Evolutionary conservation across 2,888 invertebrate species (phyloP).

Genomic region (Choreutis nemorana): DNA sequence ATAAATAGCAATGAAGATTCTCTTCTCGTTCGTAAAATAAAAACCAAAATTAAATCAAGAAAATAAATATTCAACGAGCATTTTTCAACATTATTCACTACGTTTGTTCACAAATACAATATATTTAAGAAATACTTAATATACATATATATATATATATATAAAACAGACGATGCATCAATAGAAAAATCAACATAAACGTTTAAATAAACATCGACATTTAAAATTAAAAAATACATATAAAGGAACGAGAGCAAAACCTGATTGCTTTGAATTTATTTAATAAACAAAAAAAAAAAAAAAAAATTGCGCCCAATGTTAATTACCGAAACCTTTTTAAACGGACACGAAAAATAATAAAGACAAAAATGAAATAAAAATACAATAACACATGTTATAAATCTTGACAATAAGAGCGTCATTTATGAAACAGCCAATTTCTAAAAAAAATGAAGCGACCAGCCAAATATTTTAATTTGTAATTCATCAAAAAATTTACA

Average conservation of each 20-base stretch:
- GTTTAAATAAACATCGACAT: slow-evolving; percentile 1
- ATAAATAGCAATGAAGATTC: slow-evolving; percentile 14
- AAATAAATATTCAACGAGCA: background rate
- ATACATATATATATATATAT: slow-evolving; percentile 7
- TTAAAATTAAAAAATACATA: background rate
- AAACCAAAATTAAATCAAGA: slow-evolving; percentile 6
- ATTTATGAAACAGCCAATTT: slow-evolving; percentile 46
- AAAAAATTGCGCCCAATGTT: slow-evolving; percentile 15
- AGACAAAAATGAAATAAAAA: slow-evolving; percentile 10
- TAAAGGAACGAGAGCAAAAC: slow-evolving; percentile 29
- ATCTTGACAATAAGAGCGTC: slow-evolving; percentile 35
- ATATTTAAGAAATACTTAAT: slow-evolving; percentile 4
- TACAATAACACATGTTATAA: slow-evolving; percentile 16
- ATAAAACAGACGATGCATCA: slow-evolving; percentile 11
- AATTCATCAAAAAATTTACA: slow-evolving; percentile 27
- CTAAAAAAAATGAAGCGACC: slow-evolving; percentile 51
- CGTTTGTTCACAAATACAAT: background rate
- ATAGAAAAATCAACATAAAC: background rate
- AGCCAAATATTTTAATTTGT: slow-evolving; percentile 52
- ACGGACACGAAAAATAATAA: slow-evolving; percentile 17
- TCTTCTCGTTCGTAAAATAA: slow-evolving; percentile 23
- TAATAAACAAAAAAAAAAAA: no score
- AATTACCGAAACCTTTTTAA: slow-evolving; percentile 21
- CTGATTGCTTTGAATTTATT: slow-evolving; percentile 18
- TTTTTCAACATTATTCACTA: no score